Conservation (phyloP, 2,113 vertebrate species). For the Indicator indicator region DNA sequence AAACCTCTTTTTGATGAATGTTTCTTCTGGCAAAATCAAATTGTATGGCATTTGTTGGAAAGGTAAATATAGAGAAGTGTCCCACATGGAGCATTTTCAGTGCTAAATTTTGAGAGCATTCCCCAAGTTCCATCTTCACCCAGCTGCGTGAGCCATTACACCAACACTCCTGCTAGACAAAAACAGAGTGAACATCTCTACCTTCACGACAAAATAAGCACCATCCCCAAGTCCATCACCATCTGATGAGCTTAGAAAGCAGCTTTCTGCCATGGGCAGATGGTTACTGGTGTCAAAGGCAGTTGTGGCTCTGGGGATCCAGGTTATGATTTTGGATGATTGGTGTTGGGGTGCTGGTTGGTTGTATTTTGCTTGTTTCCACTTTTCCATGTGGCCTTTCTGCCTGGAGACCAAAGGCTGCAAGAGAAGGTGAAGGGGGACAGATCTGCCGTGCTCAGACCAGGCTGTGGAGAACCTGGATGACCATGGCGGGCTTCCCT, state of each 20-base stretch:
- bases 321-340: not conserved
- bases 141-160: not conserved
- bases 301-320: accelerated
- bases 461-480: not conserved
- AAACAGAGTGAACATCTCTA: not conserved
- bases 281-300: not conserved
- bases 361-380: not conserved
- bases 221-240: not conserved
- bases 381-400: not conserved
- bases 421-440: not conserved
- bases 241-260: not conserved
- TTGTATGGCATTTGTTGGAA: not conserved
- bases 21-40: not conserved
- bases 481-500: not conserved
- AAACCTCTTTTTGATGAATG: not conserved
- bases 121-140: not conserved
- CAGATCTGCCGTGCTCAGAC: not conserved
- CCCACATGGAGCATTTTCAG: not conserved
- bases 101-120: not conserved
- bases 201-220: not conserved
- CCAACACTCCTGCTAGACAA: not conserved
- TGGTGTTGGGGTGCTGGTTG: not conserved
- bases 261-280: not conserved
- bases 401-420: accelerated
- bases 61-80: not conserved